Evolutionary conservation across 2,797 vertebrate genomes (phyloP), one percentile per base, ranked within the genome.

Genomic region (Gouania willdenowi): DNA sequence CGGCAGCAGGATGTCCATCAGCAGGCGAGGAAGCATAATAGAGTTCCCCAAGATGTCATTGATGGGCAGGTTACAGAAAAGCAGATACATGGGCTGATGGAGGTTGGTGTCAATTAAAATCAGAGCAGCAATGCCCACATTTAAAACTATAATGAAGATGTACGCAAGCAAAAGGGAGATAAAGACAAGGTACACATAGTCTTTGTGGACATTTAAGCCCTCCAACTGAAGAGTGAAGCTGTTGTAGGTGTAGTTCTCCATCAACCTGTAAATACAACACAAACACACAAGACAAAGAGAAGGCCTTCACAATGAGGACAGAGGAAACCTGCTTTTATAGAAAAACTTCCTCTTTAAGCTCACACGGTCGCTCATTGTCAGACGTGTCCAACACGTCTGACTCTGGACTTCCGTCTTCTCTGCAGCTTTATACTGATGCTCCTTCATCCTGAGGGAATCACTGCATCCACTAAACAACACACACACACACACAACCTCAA

Each of bases 21-120:
- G 50, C 49, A 92, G 36, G 2, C 84, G 77, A 0, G 86, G 81
- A 29, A 91, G 11, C 0, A 88, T 56, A 0, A 77, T 33, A 0
- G 86, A 74, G 1, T 79, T 81, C 0, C 89, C 87, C 17, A 89
- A 28, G 1, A 90, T 46, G 18, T 93, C 88, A 0, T 82, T 75
- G 0, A 87, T 1, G 0, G 88, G 61, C 33, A 93, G 82, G 78
- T 89, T 89, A 1, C 83, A 85, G 0, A 91, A 84, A 14, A 93
- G 84, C 2, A 91, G 69, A 27, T 89, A 85, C 86, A 88, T 92
- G 6, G 91, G 89, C 42, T 91, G 72, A 0, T 87, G 91, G 1
- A 93, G 87, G 41, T 51, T 45, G 14, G 38, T 41, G 2, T 77
- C 87, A 35, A 34, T 2, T 6, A 8, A 13, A 2, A 65, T 34